Evolutionary conservation across 2,888 invertebrate species (phyloP), one percentile per base, ranked within the genome.

Genomic region (Caenorhabditis japonica): DNA sequence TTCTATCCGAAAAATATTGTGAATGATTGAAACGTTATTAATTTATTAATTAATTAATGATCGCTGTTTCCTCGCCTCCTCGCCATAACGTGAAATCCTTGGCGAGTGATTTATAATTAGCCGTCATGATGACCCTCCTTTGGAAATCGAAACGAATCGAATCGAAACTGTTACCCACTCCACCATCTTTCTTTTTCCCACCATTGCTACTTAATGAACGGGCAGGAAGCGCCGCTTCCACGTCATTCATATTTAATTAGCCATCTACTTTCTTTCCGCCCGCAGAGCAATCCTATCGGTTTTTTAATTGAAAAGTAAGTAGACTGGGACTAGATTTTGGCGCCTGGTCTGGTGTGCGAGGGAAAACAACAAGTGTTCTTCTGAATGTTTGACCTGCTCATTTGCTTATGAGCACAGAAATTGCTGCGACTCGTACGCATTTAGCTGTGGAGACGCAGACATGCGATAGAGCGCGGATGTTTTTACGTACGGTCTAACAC

Each of bases 81-180:
- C n/a, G n/a, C n/a, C n/a, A n/a, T n/a, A n/a, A n/a, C n/a, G n/a
- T n/a, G n/a, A n/a, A n/a, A n/a, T n/a, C n/a, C n/a, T n/a, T n/a
- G n/a, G n/a, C n/a, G n/a, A 44, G 58, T 64, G 64, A 64, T 64
- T 64, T 64, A 64, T 64, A 46, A 56, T 44, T 55, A 27, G 62
- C 64, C 71, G 10, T 30, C 7, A 30, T 30, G n/a, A 58, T 53
- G 25, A 46, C 41, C 64, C 51, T 47, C 39, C 38, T 27, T 46
- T 27, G n/a, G n/a, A n/a, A n/a, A n/a, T n/a, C n/a, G n/a, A n/a
- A n/a, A n/a, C n/a, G n/a, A n/a, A n/a, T n/a, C n/a, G n/a, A n/a
- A n/a, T 36, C 34, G 43, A 15, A 46, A 46, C 60, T 38, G 34
- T 41, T 43, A 39, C 30, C 34, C 25, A 5, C 36, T 51, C 47